Conservation (phyloP, 2,888 invertebrate genomes). For the Tanytarsus gracilentus region DNA sequence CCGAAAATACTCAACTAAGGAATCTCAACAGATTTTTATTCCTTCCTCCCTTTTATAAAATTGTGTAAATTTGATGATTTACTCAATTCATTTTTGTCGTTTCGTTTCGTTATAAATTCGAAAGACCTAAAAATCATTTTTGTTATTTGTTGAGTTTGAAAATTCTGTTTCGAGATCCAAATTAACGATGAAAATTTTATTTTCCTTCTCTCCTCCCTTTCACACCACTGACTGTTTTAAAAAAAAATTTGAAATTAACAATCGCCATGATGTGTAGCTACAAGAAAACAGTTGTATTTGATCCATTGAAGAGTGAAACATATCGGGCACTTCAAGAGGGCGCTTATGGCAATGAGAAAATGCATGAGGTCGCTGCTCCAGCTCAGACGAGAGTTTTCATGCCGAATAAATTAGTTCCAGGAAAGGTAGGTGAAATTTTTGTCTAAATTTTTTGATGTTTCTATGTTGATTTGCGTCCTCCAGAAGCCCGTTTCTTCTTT, state of each 20-base stretch:
- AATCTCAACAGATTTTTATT: no score
- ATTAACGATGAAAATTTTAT: no score
- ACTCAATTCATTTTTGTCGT: no score
- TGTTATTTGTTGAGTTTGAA: no score
- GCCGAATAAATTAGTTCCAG: conserved; percentile 45
- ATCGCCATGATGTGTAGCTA: no score
- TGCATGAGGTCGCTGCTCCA: conserved; percentile 62
- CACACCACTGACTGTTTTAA: conserved; percentile 31
- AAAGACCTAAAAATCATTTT: no score
- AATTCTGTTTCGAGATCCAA: no score
- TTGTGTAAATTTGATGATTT: no score
- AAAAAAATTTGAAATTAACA: conserved; percentile 26
- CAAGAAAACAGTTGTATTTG: conserved; percentile 67
- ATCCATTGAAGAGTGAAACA: conserved; percentile 82
- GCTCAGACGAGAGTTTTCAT: conserved; percentile 69
- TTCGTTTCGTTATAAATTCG: no score
- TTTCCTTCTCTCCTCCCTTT: conserved; percentile 33
- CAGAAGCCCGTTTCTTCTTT: conserved; percentile 36
- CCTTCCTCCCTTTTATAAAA: no score
- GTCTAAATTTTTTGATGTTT: not conserved
- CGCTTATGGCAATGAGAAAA: conserved; percentile 51
- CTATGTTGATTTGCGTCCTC: conserved; percentile 19
- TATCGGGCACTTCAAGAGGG: conserved; percentile 79
- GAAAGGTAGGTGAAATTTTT: conserved; percentile 47
- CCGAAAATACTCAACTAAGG: no score